Conservation (phyloP, 2,797 vertebrate genomes). For the Malacoctenus gilli region DNA sequence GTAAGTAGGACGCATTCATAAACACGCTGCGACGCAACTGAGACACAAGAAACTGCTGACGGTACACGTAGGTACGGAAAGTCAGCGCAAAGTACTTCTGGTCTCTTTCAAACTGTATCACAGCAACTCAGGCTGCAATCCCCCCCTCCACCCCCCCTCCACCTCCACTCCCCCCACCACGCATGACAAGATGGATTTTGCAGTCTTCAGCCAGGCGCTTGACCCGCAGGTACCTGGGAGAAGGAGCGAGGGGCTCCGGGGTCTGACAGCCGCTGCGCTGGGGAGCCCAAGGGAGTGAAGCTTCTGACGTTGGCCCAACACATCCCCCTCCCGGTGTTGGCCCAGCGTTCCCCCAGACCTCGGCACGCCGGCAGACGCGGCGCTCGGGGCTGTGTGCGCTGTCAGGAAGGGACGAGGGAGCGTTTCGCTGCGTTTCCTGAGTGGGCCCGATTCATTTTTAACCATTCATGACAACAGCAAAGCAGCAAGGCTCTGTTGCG, state of each 20-base stretch:
- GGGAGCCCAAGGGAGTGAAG: constrained; percentile 36
- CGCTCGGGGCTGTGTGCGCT: constrained; percentile 16
- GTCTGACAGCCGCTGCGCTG: constrained; percentile 51
- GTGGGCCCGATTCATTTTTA: constrained; percentile 37
- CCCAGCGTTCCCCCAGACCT: constrained; percentile 36
- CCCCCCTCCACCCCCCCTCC: no score
- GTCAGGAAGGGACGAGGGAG: constrained; percentile 45
- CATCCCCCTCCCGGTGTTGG: constrained; percentile 38
- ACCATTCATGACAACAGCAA: constrained; percentile 44
- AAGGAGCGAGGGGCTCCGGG: constrained; percentile 37
- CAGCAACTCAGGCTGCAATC: constrained; percentile 28
- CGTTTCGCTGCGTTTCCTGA: constrained; percentile 38
- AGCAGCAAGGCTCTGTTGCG: constrained; percentile 16
- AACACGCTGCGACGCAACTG: constrained; percentile 40
- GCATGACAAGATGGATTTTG: constrained; percentile 47
- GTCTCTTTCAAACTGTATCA: constrained; percentile 34
- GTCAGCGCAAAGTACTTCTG: constrained; percentile 29
- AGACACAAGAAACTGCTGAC: constrained; percentile 48
- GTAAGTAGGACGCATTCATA: constrained; percentile 60
- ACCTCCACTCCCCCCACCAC: no score
- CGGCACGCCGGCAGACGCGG: constrained; percentile 28
- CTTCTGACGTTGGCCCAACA: constrained; percentile 41
- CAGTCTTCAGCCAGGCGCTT: constrained; percentile 53
- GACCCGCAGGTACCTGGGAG: constrained; percentile 40
- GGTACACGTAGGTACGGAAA: constrained; percentile 24